These are phyloP conservation scores for Octonoba sinensis DNA, from an alignment of 2,888 invertebrate species.

Conservation along the genomic window DNA sequence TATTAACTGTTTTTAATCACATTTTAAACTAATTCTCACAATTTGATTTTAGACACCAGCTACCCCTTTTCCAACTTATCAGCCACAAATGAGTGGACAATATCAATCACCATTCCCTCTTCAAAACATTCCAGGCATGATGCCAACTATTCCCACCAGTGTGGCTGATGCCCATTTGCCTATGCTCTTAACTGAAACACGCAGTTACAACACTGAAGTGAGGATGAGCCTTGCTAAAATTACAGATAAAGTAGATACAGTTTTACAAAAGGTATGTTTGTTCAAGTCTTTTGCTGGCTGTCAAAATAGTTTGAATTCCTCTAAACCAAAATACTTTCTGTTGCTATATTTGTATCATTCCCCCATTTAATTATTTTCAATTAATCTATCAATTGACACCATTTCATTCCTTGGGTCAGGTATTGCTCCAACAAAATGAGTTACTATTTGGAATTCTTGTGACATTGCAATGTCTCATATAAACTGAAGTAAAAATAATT, in stretches of 20 bases:
- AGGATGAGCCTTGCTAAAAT: slow-evolving; percentile 78
- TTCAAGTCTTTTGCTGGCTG: neutral
- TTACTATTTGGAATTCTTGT: no score
- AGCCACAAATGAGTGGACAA: slow-evolving; percentile 11
- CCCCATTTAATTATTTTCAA: no score
- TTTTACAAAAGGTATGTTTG: slow-evolving; percentile 75
- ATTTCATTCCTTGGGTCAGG: no score
- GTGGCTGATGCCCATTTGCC: slow-evolving; percentile 72
- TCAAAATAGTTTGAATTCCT: no score
- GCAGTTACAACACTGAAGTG: slow-evolving; percentile 79
- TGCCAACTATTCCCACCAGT: slow-evolving; percentile 29
- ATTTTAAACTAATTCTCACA: neutral
- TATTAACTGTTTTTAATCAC: neutral
- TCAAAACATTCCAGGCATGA: slow-evolving; percentile 6
- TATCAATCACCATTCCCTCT: slow-evolving; percentile 32
- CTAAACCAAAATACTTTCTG: no score
- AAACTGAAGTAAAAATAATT: no score
- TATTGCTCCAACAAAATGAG: no score
- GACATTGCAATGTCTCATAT: no score
- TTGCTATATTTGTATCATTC: no score
- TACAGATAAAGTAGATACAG: slow-evolving; percentile 77
- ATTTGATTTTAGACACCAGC: slow-evolving; percentile 8
- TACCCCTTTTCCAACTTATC: slow-evolving; percentile 26
- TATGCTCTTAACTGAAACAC: slow-evolving; percentile 76
- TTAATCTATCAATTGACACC: no score